A percentile compares a stretch with the other conserved stretches of the same genome.
phyloP scores from a whole-genome alignment of 2,888 invertebrate genomes.

The Eumacrocentrus americanus region DNA sequence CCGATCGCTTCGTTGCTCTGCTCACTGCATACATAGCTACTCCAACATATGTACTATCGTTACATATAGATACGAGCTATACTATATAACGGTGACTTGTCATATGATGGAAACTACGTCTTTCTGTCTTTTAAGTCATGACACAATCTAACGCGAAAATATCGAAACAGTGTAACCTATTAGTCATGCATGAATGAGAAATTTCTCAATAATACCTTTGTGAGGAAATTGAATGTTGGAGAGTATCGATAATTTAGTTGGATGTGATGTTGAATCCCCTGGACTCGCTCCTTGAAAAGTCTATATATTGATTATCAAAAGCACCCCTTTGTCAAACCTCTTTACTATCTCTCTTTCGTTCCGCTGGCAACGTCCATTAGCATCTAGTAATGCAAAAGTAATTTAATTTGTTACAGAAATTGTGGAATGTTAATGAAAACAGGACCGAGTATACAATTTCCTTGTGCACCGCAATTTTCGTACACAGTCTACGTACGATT shows the following conservation, averaged over 20 bases:
- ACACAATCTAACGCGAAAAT: no score
- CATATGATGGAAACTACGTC: no score
- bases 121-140: no score
- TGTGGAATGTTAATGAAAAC: conserved; percentile 60
- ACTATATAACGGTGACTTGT: no score
- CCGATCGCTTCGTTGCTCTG: no score
- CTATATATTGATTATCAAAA: conserved; percentile 18
- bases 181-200: no score
- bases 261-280: background rate
- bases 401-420: conserved; percentile 59
- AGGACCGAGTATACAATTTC: conserved; percentile 37
- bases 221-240: no score
- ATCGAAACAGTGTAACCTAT: no score
- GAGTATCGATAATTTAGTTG: background rate
- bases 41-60: no score
- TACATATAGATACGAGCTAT: no score
- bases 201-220: no score
- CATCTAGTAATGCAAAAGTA: conserved; percentile 54
- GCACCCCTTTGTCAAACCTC: background rate
- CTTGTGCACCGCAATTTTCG: conserved; percentile 35
- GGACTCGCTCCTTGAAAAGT: background rate
- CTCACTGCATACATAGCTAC: no score
- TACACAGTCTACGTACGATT: conserved; percentile 18
- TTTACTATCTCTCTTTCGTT: background rate
- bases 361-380: conserved; percentile 51